phyloP scores from a whole-genome alignment of 2,888 invertebrate species.

The Neoascia interrupta region DNA sequence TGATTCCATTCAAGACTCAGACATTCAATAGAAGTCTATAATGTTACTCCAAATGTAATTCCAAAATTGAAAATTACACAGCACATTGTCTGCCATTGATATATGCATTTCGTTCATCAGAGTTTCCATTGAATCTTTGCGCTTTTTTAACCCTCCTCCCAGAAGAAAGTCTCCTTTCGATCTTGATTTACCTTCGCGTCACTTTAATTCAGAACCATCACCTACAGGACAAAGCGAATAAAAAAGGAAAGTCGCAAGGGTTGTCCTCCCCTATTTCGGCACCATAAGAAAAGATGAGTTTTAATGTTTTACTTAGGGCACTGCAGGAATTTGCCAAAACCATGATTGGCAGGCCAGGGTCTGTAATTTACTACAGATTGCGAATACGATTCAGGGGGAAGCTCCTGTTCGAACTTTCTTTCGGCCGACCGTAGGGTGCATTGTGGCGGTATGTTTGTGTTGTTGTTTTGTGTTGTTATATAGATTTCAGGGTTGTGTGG shows the following conservation, averaged over 20 bases:
- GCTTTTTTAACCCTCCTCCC: neutral
- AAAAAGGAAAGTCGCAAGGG: constrained; percentile 50
- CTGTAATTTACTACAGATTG: constrained; percentile 58
- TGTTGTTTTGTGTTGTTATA: constrained; percentile 66
- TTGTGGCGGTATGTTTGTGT: constrained; percentile 64
- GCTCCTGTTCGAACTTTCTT: constrained; percentile 10
- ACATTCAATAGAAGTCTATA: too few species aligned
- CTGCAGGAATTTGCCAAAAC: constrained; percentile 53
- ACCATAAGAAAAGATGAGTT: constrained; percentile 37
- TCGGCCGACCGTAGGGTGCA: constrained; percentile 30
- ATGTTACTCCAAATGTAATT: too few species aligned
- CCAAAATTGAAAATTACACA: constrained; percentile 41
- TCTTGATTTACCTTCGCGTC: constrained; percentile 35
- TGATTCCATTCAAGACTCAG: too few species aligned
- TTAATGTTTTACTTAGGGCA: constrained; percentile 46
- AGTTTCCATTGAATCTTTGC: constrained; percentile 21
- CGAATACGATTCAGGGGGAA: constrained; percentile 32
- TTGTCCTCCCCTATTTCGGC: constrained; percentile 20
- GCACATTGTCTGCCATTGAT: constrained; percentile 55
- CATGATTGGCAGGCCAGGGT: constrained; percentile 50
- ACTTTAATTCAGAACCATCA: constrained; percentile 49
- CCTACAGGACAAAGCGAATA: constrained; percentile 45
- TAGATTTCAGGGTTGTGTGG: constrained; percentile 42
- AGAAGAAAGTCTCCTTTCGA: constrained; percentile 45
- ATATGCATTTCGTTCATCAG: constrained; percentile 56